Conservation (phyloP, 1,140 invertebrate species). For the Lasioglossum baleicum region DNA sequence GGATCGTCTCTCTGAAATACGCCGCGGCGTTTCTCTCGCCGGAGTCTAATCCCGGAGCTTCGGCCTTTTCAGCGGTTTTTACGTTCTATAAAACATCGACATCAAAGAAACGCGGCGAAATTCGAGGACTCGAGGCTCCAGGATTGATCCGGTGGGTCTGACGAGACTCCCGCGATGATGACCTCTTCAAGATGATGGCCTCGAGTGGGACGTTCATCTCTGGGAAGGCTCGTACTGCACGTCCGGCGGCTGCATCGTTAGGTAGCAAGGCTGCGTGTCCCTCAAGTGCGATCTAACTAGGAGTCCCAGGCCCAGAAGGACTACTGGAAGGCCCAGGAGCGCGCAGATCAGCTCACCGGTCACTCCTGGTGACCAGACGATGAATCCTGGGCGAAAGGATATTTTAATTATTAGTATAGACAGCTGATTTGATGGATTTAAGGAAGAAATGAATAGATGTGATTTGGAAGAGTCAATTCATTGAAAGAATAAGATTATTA, state of each 20-base stretch:
- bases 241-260: conserved; percentile 63
- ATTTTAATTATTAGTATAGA: too few relatives aligned
- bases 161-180: too few relatives aligned
- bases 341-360: conserved; percentile 83
- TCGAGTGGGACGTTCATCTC: conserved; percentile 67
- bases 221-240: conserved; percentile 70
- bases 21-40: not conserved
- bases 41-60: not conserved
- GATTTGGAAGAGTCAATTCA: too few relatives aligned
- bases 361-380: conserved; percentile 81
- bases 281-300: conserved; percentile 80
- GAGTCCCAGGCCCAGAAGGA: conserved; percentile 80
- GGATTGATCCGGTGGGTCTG: not conserved
- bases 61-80: not conserved
- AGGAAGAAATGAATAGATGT: too few relatives aligned
- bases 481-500: too few relatives aligned
- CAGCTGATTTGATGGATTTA: too few relatives aligned
- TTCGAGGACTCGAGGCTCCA: not conserved
- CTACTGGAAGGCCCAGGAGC: conserved; percentile 81
- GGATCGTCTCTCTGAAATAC: not conserved
- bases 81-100: not conserved
- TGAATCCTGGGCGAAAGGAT: conserved; percentile 68
- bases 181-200: not conserved
- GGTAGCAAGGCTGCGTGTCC: conserved; percentile 69
- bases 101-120: not conserved